phyloP scores from a whole-genome alignment of 2,888 invertebrate genomes.

The Eupithecia vulgata region DNA sequence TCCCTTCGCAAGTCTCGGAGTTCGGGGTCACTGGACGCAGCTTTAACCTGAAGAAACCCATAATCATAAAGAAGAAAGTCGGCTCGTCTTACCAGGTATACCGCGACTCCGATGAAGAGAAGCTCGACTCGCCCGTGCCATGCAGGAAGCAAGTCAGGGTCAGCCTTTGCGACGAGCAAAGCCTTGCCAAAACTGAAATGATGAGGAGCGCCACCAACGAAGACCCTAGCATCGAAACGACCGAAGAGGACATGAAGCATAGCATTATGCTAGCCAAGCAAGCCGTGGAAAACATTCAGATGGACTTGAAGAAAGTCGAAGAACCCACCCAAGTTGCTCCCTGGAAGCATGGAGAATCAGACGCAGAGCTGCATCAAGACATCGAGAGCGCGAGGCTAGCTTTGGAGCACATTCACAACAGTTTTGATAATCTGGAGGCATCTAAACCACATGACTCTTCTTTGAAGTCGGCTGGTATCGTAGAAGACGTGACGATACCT shows the following conservation, averaged over 20 bases:
- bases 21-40: constrained; percentile 53
- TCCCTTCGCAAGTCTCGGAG: constrained; percentile 40
- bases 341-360: constrained; percentile 53
- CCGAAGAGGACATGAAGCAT: constrained; percentile 66
- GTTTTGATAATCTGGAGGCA: constrained; percentile 62
- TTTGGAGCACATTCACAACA: constrained; percentile 64
- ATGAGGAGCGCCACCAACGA: constrained; percentile 49
- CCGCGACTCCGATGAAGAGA: constrained; percentile 71
- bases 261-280: constrained; percentile 72
- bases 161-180: constrained; percentile 65
- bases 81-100: constrained; percentile 62
- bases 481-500: constrained; percentile 48
- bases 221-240: constrained; percentile 45
- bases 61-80: constrained; percentile 68
- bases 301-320: constrained; percentile 63
- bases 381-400: constrained; percentile 68
- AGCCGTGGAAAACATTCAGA: constrained; percentile 72
- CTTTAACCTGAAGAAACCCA: constrained; percentile 60
- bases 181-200: constrained; percentile 49
- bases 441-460: constrained; percentile 54
- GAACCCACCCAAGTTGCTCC: constrained; percentile 46
- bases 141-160: constrained; percentile 71
- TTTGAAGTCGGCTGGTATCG: constrained; percentile 49
- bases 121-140: constrained; percentile 60
- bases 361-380: constrained; percentile 64